Percentiles rank a stretch among this genome's conserved stretches.
Evolutionary conservation across 2,797 vertebrate genomes (phyloP).

Genomic region (Cyprinodon diabolis): DNA sequence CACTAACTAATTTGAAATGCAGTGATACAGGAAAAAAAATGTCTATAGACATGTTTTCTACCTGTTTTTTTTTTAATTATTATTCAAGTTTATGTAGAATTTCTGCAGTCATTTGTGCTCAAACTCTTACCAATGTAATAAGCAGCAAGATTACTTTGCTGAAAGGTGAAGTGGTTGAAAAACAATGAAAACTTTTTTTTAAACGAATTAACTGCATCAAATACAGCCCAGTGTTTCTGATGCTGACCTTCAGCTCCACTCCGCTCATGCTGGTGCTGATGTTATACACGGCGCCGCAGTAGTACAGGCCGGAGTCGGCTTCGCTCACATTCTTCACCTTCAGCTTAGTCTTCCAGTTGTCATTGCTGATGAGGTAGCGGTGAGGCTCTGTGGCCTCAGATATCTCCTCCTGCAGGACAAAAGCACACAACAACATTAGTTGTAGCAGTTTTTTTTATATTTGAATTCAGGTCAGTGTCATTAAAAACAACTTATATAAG

Average conservation of each 20-base stretch:
- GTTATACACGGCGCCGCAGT: conserved; percentile 82
- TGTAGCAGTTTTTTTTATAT: neutral
- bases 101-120: neutral
- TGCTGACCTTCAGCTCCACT: conserved; percentile 77
- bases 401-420: conserved; percentile 66
- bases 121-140: neutral
- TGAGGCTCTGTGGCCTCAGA: conserved; percentile 51
- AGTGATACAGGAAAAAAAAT: neutral
- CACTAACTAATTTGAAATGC: neutral
- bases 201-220: neutral
- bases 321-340: conserved; percentile 76
- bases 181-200: neutral
- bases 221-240: neutral
- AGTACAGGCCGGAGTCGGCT: conserved; percentile 79
- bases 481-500: neutral
- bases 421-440: neutral
- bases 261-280: conserved; percentile 61
- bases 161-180: neutral
- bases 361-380: conserved; percentile 69
- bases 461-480: neutral
- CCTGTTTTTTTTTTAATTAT: too few species aligned
- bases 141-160: neutral
- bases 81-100: too few species aligned
- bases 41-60: too few species aligned
- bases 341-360: conserved; percentile 62